phyloP scores from a whole-genome alignment of 2,113 vertebrate species.

The Benthochromis sp. region DNA sequence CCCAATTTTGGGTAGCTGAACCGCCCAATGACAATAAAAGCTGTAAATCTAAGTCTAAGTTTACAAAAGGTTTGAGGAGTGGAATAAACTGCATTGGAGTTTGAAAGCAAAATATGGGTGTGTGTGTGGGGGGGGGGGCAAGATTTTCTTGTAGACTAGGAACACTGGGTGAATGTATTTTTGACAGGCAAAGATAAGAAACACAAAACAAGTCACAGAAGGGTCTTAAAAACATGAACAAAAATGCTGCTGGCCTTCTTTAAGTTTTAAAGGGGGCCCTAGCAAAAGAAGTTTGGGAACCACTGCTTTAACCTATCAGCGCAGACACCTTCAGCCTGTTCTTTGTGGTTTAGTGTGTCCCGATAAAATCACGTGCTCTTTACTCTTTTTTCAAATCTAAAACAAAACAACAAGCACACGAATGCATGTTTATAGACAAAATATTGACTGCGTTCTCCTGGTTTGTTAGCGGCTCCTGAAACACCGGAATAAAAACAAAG shows the following conservation, averaged over 20 bases:
- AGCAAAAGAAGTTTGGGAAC: neutral
- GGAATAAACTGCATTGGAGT: too few species aligned
- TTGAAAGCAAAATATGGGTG: too few species aligned
- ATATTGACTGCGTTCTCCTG: neutral
- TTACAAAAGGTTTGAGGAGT: too few species aligned
- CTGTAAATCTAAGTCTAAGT: too few species aligned
- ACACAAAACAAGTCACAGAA: neutral
- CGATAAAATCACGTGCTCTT: neutral
- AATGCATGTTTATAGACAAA: neutral
- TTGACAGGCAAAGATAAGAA: neutral
- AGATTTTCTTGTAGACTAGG: neutral
- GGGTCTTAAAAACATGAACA: neutral
- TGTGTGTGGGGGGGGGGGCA: neutral
- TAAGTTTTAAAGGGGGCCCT: neutral
- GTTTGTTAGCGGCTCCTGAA: neutral
- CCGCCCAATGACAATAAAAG: too few species aligned
- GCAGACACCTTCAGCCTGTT: neutral
- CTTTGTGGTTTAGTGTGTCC: fast-evolving
- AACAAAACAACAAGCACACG: neutral
- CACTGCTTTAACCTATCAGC: neutral
- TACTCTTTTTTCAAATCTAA: neutral
- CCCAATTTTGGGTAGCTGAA: neutral
- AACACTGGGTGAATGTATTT: neutral
- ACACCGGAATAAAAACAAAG: too few species aligned
- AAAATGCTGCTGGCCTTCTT: neutral